A percentile compares a stretch with the other conserved stretches of the same genome.
phyloP scores from a whole-genome alignment of 2,113 vertebrate species.

The Jaculus jaculus region DNA sequence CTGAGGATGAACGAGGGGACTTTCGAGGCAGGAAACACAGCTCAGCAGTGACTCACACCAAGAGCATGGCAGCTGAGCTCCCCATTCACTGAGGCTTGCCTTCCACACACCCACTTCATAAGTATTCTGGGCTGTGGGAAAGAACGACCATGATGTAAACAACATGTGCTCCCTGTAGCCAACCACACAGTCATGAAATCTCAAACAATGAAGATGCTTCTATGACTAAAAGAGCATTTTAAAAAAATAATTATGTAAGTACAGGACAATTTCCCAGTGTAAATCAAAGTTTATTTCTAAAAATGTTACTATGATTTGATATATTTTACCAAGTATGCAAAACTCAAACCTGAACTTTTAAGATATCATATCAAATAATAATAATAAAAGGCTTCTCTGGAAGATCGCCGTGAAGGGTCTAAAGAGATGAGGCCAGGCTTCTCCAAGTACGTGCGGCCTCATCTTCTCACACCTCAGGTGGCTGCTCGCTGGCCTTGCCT shows the following conservation, averaged over 20 bases:
- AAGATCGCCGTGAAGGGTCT: slow-evolving; percentile 28
- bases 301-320: slow-evolving; percentile 9
- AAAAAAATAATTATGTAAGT: slow-evolving; percentile 27
- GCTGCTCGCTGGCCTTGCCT: slow-evolving; percentile 66
- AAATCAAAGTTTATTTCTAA: slow-evolving; percentile 23
- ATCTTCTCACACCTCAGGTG: not conserved
- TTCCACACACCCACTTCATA: not conserved
- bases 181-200: slow-evolving; percentile 4
- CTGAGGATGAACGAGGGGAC: not conserved
- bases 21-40: slow-evolving; percentile 40
- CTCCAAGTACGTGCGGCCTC: slow-evolving; percentile 48
- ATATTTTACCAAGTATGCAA: not conserved
- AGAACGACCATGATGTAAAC: slow-evolving; percentile 20
- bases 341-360: slow-evolving; percentile 31
- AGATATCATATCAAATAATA: not conserved
- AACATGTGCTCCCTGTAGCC: slow-evolving; percentile 47
- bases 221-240: not conserved
- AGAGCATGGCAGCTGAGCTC: not conserved
- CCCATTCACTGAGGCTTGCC: not conserved
- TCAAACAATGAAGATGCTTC: slow-evolving; percentile 32
- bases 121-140: not conserved
- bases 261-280: not conserved
- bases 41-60: slow-evolving; percentile 3
- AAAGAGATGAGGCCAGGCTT: slow-evolving; percentile 50
- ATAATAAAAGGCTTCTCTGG: slow-evolving; percentile 7